These are phyloP conservation scores for Cromileptes altivelis DNA, from an alignment of 2,113 vertebrate species.

Conservation along the genomic window DNA sequence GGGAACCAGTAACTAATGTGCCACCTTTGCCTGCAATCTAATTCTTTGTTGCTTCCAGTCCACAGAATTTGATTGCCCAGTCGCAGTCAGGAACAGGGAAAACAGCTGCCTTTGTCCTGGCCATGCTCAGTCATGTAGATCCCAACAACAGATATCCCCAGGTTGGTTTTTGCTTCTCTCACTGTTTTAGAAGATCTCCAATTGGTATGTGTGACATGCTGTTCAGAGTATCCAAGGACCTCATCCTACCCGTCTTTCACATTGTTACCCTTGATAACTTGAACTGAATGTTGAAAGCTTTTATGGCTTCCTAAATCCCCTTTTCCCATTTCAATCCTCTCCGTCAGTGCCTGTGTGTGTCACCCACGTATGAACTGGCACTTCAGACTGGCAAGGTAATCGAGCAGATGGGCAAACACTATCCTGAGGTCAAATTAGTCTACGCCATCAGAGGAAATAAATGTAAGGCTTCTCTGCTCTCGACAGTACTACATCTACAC, in stretches of 20 bases:
- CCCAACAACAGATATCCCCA: constrained; percentile 92
- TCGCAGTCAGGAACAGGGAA: constrained; percentile 98
- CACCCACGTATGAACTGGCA: constrained; percentile 96
- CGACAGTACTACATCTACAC: background rate
- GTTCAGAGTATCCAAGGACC: background rate
- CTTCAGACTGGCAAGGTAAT: constrained; percentile 98
- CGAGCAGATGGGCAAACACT: constrained; percentile 96
- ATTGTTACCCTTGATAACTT: background rate
- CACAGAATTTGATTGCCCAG: constrained; percentile 97
- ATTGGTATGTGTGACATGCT: background rate
- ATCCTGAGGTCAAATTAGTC: constrained; percentile 92
- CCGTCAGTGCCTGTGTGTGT: constrained; percentile 94
- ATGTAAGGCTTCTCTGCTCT: constrained; percentile 84
- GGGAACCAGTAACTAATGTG: background rate
- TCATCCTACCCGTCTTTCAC: background rate
- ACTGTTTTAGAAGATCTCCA: background rate
- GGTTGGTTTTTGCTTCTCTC: constrained; percentile 79
- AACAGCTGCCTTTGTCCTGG: constrained; percentile 96
- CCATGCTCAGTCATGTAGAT: constrained; percentile 96
- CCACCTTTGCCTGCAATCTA: background rate
- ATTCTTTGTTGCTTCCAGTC: constrained; percentile 78
- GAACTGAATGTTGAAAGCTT: background rate
- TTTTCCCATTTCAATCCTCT: background rate
- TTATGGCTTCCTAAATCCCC: background rate
- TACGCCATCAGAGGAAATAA: constrained; percentile 98